These are phyloP conservation scores for Dermatophagoides farinae DNA, from an alignment of 1,140 invertebrate species.

Conservation along the genomic window DNA sequence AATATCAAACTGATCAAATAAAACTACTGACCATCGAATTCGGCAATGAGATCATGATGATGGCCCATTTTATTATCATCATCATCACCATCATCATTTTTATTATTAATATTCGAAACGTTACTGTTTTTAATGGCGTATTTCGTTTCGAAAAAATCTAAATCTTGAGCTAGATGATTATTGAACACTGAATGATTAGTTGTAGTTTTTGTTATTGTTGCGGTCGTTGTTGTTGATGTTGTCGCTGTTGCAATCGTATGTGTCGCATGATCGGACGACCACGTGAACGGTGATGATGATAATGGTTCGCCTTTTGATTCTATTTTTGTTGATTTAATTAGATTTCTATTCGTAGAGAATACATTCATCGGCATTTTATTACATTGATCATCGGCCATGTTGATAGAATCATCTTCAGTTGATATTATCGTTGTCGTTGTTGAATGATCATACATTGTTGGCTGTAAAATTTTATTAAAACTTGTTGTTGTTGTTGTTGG, in stretches of 20 bases:
- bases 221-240: not conserved
- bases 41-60: not conserved
- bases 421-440: too few species aligned
- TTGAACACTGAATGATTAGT: not conserved
- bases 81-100: too few species aligned
- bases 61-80: too few species aligned
- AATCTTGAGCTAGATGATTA: constrained; percentile 8
- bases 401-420: too few species aligned
- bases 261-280: not conserved
- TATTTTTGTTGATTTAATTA: not conserved
- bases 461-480: not conserved
- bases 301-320: not conserved
- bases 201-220: not conserved
- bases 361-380: too few species aligned
- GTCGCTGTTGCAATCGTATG: not conserved
- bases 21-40: not conserved
- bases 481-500: not conserved
- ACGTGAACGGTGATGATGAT: not conserved
- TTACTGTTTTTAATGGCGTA: not conserved
- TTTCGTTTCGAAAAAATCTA: constrained; percentile 10
- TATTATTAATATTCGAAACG: not conserved
- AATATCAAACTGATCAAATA: not conserved
- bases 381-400: too few species aligned
- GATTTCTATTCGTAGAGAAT: not conserved
- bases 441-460: not conserved